Evolutionary conservation across 2,113 vertebrate species (phyloP), one percentile per base, ranked within the genome.

Genomic region (Lophochroa leadbeateri): DNA sequence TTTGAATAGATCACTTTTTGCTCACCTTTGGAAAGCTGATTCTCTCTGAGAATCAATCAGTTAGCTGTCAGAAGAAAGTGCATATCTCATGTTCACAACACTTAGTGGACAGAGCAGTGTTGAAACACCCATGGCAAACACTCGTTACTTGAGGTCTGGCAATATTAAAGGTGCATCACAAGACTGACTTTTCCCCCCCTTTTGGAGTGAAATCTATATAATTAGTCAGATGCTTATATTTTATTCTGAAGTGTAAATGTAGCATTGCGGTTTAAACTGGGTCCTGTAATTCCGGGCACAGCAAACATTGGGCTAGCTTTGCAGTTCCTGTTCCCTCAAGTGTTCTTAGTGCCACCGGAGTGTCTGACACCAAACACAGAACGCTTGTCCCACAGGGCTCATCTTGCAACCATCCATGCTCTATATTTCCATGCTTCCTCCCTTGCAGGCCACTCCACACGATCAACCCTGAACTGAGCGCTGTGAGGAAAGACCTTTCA

Each of bases 11-110:
- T 97, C 44, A 86, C 57, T 82, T 93, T 89, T 97, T 92, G 77
- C 53, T 82, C 47, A 94, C 92, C 91, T 91, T 95, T 89, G 90
- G 96, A 97, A 94, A 97, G 81, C 76, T 61, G 65, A 75, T 91
- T 75, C 64, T 84, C 39, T 96, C 86, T 15, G 13, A 83, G 89
- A 94, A 92, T 96, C 92, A 97, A 80, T 97, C 96, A 95, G 71
- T 90, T 86, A 84, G 27, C 58, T 72, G 85, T 74, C 93, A 95
- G 74, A 83, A 94, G 81, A 83, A 92, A 94, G 86, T 27, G 20
- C 15, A 1, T 83, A 63, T 97, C 91, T 24, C 61, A 80, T 77
- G 88, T 92, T 95, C 90, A 87, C 55, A 57, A 23, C 39, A 43
- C 71, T 92, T 87, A 70, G 85, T 65, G 83, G 74, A 57, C 90